phyloP scores from a whole-genome alignment of 2,113 vertebrate species.

The Misgurnus anguillicaudatus region DNA sequence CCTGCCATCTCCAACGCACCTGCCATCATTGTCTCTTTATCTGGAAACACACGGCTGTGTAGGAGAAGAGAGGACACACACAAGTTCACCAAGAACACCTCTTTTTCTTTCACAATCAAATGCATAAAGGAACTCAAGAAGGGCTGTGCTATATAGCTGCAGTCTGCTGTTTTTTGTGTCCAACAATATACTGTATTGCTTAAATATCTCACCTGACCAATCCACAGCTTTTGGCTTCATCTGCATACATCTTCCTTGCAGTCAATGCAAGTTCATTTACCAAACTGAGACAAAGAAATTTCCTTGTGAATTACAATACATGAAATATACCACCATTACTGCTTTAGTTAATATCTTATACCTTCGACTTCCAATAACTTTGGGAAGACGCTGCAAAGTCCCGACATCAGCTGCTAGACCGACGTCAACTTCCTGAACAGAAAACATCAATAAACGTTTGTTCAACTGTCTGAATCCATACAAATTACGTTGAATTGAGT shows the following conservation, averaged over 20 bases:
- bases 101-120: too few species aligned
- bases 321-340: background rate
- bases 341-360: constrained; percentile 19
- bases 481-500: background rate
- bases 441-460: background rate
- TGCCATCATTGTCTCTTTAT: constrained; percentile 77
- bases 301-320: background rate
- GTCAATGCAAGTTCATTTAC: constrained; percentile 88
- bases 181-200: too few species aligned
- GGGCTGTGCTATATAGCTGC: too few species aligned
- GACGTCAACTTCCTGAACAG: constrained; percentile 83
- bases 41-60: constrained; percentile 81
- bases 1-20: constrained; percentile 78
- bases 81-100: background rate
- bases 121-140: too few species aligned
- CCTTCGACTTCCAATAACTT: constrained; percentile 84
- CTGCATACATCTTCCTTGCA: constrained; percentile 82
- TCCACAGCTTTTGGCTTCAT: constrained; percentile 83
- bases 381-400: constrained; percentile 85
- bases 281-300: constrained; percentile 68
- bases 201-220: constrained; percentile 80
- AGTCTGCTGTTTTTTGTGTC: too few species aligned
- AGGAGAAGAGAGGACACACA: background rate
- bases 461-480: too few species aligned
- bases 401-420: constrained; percentile 88